Conservation (phyloP, 1,140 invertebrate genomes). For the Pteromalus puparum region DNA sequence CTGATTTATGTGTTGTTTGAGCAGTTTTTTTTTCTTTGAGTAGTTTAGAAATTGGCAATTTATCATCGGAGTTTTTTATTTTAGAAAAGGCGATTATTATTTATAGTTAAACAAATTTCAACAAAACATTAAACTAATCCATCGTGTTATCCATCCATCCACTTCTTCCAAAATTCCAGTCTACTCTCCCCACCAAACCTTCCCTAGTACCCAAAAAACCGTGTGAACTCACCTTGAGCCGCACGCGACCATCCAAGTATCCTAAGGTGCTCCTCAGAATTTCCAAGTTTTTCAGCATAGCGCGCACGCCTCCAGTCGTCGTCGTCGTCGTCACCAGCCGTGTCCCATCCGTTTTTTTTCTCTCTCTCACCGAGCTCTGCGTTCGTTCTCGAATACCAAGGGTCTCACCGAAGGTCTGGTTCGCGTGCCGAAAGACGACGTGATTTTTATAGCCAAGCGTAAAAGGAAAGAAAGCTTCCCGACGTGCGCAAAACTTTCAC, state of each 20-base stretch:
- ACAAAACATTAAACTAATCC: too few species aligned
- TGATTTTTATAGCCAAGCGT: conserved; percentile 32
- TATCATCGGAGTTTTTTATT: too few species aligned
- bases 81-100: background rate
- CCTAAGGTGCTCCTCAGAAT: background rate
- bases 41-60: too few species aligned
- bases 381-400: background rate
- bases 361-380: background rate
- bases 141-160: too few species aligned
- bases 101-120: too few species aligned
- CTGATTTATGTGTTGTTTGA: too few species aligned
- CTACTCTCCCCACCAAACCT: too few species aligned
- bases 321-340: background rate
- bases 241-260: background rate
- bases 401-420: conserved; percentile 9
- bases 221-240: conserved; percentile 14
- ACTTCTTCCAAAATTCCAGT: too few species aligned
- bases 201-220: too few species aligned
- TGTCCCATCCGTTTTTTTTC: background rate
- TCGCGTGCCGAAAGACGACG: background rate
- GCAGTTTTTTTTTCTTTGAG: too few species aligned
- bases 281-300: background rate
- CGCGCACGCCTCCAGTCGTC: background rate
- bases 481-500: conserved; percentile 35
- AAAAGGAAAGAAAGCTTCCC: background rate